Evolutionary conservation across 2,797 vertebrate species (phyloP).

Genomic region (Notolabrus celidotus): DNA sequence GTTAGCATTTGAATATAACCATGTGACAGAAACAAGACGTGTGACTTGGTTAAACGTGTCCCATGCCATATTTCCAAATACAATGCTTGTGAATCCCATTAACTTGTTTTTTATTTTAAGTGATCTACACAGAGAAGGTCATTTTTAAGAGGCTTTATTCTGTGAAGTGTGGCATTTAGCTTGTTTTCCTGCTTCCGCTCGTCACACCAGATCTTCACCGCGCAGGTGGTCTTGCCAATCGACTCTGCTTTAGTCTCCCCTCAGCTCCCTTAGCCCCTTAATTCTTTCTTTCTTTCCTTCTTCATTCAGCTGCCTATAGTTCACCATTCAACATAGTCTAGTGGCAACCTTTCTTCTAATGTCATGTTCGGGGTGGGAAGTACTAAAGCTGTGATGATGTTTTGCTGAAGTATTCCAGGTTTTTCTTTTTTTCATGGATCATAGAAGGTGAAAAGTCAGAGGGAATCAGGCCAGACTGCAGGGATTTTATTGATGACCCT

Average conservation of each 20-base stretch:
- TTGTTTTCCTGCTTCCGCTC: constrained; percentile 12
- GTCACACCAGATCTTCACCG: neutral
- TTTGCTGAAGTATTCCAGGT: too few relatives aligned
- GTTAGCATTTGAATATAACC: constrained; percentile 12
- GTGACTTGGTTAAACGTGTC: neutral
- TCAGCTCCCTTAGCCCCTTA: neutral
- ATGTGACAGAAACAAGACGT: neutral
- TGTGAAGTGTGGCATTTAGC: constrained; percentile 1
- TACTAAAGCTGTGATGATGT: too few relatives aligned
- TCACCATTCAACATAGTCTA: constrained; percentile 1
- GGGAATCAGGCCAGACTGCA: too few relatives aligned
- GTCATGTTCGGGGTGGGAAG: neutral
- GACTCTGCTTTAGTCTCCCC: constrained; percentile 14
- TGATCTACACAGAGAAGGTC: neutral
- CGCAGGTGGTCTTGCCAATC: constrained; percentile 23
- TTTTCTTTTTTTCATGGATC: too few relatives aligned
- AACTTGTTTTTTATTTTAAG: constrained; percentile 5
- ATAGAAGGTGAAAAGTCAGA: too few relatives aligned
- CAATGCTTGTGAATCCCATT: neutral
- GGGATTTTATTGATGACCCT: too few relatives aligned
- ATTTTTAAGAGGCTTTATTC: constrained; percentile 5
- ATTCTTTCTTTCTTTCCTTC: neutral
- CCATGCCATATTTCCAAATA: neutral
- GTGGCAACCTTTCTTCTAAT: neutral
- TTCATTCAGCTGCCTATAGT: constrained; percentile 9